These are phyloP conservation scores for Coleophora flavipennella DNA, from an alignment of 2,888 invertebrate genomes.

Conservation along the genomic window DNA sequence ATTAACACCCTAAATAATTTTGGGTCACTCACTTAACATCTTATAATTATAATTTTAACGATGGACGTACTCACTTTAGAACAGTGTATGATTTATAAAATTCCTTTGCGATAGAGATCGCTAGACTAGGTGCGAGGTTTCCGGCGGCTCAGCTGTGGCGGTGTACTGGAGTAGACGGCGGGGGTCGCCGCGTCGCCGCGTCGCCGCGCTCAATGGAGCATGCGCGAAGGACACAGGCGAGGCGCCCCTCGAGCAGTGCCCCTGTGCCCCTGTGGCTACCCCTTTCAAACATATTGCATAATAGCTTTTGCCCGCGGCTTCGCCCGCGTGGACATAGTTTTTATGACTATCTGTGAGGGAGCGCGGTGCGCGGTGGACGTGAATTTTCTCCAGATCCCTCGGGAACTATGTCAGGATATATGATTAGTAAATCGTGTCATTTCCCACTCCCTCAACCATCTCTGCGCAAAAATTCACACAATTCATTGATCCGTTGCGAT, in stretches of 20 bases:
- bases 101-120: conserved; percentile 37
- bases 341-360: too few relatives aligned
- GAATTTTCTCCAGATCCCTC: too few relatives aligned
- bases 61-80: conserved; percentile 47
- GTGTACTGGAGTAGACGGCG: conserved; percentile 53
- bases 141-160: conserved; percentile 36
- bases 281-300: conserved; percentile 29
- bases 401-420: too few relatives aligned
- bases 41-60: conserved; percentile 2
- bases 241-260: conserved; percentile 34
- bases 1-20: too few relatives aligned
- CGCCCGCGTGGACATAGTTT: too few relatives aligned
- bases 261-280: conserved; percentile 29
- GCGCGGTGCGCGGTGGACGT: too few relatives aligned
- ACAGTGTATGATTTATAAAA: conserved; percentile 52
- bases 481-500: too few relatives aligned
- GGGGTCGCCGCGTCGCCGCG: conserved; percentile 33
- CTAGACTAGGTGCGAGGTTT: conserved; percentile 25
- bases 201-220: conserved; percentile 48
- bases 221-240: conserved; percentile 46
- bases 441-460: too few relatives aligned
- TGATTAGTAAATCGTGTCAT: too few relatives aligned
- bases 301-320: too few relatives aligned
- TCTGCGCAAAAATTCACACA: too few relatives aligned
- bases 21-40: background rate